phyloP scores from a whole-genome alignment of 2,888 invertebrate species.

The Polydrusus tereticollis region DNA sequence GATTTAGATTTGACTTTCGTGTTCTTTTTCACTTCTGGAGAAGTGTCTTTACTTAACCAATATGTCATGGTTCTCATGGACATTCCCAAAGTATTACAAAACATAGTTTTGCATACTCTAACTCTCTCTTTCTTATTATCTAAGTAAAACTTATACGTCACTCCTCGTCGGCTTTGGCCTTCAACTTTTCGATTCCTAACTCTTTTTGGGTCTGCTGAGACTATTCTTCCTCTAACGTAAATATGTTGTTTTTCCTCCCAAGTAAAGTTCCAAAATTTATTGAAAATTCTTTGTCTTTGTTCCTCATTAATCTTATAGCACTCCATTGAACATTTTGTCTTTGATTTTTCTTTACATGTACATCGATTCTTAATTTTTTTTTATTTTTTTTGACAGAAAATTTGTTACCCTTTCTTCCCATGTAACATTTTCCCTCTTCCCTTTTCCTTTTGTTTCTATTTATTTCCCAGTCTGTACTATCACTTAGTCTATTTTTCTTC shows the following conservation, averaged over 20 bases:
- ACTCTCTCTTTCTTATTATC: slow-evolving; percentile 21
- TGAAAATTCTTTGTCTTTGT: slow-evolving; percentile 35
- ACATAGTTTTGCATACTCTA: slow-evolving; percentile 31
- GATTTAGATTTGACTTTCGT: not conserved
- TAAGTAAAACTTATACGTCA: slow-evolving; percentile 11
- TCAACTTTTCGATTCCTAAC: slow-evolving; percentile 33
- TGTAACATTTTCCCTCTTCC: slow-evolving; percentile 17
- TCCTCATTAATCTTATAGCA: slow-evolving; percentile 35
- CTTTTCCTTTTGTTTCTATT: slow-evolving; percentile 32
- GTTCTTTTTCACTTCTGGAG: not conserved
- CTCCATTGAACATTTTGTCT: slow-evolving; percentile 28
- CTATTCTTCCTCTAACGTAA: slow-evolving; percentile 18
- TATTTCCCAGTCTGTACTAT: slow-evolving; percentile 28
- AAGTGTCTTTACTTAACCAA: not conserved
- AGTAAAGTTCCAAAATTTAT: slow-evolving; percentile 41
- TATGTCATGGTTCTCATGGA: slow-evolving; percentile 27
- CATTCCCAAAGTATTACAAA: slow-evolving; percentile 30
- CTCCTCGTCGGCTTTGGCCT: slow-evolving; percentile 22
- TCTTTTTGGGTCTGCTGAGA: slow-evolving; percentile 28
- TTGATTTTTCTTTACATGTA: slow-evolving; percentile 23
- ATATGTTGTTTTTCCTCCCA: slow-evolving; percentile 43
- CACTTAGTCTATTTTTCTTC: slow-evolving; percentile 35
- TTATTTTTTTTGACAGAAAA: slow-evolving; percentile 25
- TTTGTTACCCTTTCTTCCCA: slow-evolving; percentile 38
- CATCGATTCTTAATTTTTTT: slow-evolving; percentile 29